phyloP scores from a whole-genome alignment of 2,797 vertebrate genomes.

The Schizothorax lantsangensis region DNA sequence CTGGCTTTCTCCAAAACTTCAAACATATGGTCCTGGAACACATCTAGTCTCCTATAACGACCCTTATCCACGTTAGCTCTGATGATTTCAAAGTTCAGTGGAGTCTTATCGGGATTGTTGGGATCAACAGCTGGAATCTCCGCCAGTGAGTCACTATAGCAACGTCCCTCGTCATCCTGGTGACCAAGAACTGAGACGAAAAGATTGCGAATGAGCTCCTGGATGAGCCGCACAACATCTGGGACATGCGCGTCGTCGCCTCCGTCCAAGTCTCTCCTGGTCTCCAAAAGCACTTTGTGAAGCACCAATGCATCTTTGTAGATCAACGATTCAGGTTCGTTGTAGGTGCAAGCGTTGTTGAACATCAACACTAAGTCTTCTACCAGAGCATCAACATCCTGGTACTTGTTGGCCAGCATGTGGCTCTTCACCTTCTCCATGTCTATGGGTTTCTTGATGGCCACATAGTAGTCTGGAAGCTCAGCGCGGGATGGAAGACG shows the following conservation, averaged over 20 bases:
- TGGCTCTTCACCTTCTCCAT: conserved; percentile 98
- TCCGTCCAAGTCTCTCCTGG: conserved; percentile 91
- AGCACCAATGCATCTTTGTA: conserved; percentile 96
- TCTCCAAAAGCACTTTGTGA: conserved; percentile 93
- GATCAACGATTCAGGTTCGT: conserved; percentile 96
- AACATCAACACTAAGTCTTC: conserved; percentile 99
- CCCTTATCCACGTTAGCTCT: conserved; percentile 92
- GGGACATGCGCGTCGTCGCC: conserved; percentile 93
- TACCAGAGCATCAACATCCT: conserved; percentile 96
- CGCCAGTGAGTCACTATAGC: conserved; percentile 97
- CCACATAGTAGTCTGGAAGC: conserved; percentile 95
- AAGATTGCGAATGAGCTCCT: conserved; percentile 96
- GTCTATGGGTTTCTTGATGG: conserved; percentile 96
- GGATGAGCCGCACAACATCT: conserved; percentile 93
- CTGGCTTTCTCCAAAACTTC: conserved; percentile 96
- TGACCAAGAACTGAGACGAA: conserved; percentile 97
- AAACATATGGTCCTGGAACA: conserved; percentile 99
- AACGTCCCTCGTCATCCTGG: conserved; percentile 97
- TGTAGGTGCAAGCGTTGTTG: conserved; percentile 98
- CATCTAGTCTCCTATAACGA: conserved; percentile 90
- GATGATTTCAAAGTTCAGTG: conserved; percentile 94
- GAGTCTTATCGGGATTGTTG: conserved; percentile 84
- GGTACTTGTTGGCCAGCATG: conserved; percentile 98
- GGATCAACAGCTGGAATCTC: conserved; percentile 93
- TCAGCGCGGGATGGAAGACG: conserved; percentile 96